phyloP scores from a whole-genome alignment of 2,113 vertebrate species.

The Arenaria interpres region DNA sequence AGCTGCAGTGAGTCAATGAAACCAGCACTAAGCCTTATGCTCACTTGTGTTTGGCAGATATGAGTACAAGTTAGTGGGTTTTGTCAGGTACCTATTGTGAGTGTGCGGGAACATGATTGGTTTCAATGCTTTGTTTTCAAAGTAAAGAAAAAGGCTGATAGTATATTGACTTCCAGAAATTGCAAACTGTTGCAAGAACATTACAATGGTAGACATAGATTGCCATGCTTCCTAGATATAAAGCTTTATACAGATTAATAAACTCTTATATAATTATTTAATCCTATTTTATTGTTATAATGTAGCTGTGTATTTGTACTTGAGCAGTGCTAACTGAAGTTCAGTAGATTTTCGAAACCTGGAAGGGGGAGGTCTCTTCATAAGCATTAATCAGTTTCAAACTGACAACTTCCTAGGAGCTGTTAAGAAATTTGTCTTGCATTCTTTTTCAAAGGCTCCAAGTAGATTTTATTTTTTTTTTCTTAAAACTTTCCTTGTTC shows the following conservation, averaged over 20 bases:
- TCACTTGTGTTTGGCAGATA: neutral
- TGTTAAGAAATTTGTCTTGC: neutral
- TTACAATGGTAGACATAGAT: neutral
- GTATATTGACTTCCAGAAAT: neutral
- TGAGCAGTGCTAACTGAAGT: neutral
- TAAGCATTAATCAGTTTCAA: neutral
- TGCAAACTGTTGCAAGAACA: neutral
- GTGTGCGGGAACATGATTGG: neutral
- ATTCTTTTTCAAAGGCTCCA: neutral
- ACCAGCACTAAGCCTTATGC: neutral
- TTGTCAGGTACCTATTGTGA: neutral
- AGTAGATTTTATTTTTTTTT: neutral
- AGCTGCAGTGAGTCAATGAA: neutral
- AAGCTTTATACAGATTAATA: neutral
- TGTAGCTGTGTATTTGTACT: neutral
- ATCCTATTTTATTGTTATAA: neutral
- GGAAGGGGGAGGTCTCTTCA: neutral
- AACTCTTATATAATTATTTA: neutral
- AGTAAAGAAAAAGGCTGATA: neutral
- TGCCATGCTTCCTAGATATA: neutral
- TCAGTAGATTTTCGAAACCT: neutral
- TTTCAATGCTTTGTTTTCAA: neutral
- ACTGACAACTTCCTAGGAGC: neutral
- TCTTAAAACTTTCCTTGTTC: neutral
- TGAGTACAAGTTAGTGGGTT: neutral